Base-by-base conservation (phyloP, 2,113 vertebrate species). In the Panthera uncia region DNA sequence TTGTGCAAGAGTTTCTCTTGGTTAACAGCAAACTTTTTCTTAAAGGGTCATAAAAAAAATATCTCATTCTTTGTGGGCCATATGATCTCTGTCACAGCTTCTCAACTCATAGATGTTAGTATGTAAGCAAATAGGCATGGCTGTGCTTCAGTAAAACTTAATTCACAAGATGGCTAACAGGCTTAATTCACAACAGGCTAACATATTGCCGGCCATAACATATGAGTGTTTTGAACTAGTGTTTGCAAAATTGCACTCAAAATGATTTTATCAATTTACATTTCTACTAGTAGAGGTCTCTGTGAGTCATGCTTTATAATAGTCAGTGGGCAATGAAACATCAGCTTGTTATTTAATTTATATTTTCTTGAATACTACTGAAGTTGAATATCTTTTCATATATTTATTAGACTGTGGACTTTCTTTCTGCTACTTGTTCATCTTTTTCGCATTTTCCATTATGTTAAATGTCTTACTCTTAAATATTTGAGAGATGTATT, bases 401-500 rank as follows among this genome's bases (percentile, higher is more conserved):
- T 88, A 76, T 91, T 91, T 92, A 78, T 92, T 92, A 89, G 50
- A 92, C 52, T 92, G 45, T 29, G 38, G 21, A 29, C 76, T 91
- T 90, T 85, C 73, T 57, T 79, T 87, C 21, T 88, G 57, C 83
- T 85, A 13, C 61, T 89, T 84, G 9, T 68, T 92, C 13, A 25
- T 61, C n/a, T 92, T 29, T 52, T 71, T 85, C n/a, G 73, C 15
- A n/a, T 89, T 89, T 74, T 89, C 78, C 93, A 1, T 69, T 93
- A 29, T 84, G n/a, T 91, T 91, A 79, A 86, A 33, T 82, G 14
- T 94, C 92, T 82, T 91, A 29, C 78, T 93, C 68, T 83, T 90
- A 29, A 41, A 12, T 91, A 82, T 36, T 63, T 63, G 14, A 88
- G 48, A 91, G 74, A n/a, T 38, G 5, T 66, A 87, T 87, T 87